Evolutionary conservation across 2,797 vertebrate genomes (phyloP), one percentile per base, ranked within the genome.

Genomic region (Holocentrus rufus): DNA sequence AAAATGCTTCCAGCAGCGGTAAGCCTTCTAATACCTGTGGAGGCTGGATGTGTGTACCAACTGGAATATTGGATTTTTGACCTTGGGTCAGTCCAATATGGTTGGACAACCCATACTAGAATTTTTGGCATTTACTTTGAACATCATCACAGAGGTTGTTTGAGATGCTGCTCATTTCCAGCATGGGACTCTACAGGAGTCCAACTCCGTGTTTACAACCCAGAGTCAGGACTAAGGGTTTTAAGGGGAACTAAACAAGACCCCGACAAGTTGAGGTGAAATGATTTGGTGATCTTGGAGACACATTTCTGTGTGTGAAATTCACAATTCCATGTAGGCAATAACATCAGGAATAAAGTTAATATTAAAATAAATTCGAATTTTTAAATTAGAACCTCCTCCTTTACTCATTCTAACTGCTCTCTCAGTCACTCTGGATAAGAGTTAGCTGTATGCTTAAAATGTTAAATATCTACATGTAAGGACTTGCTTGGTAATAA

Each of bases 1-100:
- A 74, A 77, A 81, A 17, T n/a, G 56, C 75, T 86, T 76, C 55
- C 66, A 53, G 71, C 67, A 23, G 70, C 74, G 82, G 25, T 22
- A 54, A 63, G 47, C 30, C 64, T 57, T 77, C 34, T 25, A 67
- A 56, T 61, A 50, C 56, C 50, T 8, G 13, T 49, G 53, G 71
- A 69, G 22, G 30, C 9, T 31, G 56, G 64, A 36, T 62, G 34
- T 70, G 72, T 4, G 55, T 34, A 27, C 42, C 46, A 65, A 82
- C 76, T 82, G 15, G 77, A 73, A 76, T 74, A 78, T 68, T 74
- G 18, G 55, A 74, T 76, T 83, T 14, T 44, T 80, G 56, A 66
- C 83, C 72, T 68, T 63, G 15, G 65, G 82, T 77, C 61, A 60
- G 52, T 69, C 50, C 71, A 80, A 39, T 7, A 23, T 54, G 58